These are phyloP conservation scores for Nephila pilipes DNA, from an alignment of 1,140 invertebrate species.

Conservation along the genomic window DNA sequence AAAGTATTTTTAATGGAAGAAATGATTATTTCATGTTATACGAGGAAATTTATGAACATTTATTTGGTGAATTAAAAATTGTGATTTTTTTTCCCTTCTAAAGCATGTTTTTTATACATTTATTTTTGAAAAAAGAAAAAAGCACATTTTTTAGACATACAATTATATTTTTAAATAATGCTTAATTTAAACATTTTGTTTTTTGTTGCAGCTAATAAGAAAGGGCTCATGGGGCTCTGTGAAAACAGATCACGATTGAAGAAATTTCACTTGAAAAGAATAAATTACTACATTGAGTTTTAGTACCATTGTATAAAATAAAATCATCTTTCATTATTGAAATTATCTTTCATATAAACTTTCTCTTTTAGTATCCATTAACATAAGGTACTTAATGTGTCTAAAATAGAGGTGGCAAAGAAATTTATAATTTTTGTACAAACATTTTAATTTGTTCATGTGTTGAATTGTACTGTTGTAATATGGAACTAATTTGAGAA, in stretches of 20 bases:
- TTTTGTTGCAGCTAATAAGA: conserved; percentile 64
- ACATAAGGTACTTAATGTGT: not conserved
- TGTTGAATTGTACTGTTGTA: too few species aligned
- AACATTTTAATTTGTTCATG: too few species aligned
- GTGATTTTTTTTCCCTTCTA: too few species aligned
- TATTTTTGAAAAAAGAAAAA: too few species aligned
- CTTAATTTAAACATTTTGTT: not conserved
- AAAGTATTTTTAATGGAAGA: too few species aligned
- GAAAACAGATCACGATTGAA: conserved; percentile 65
- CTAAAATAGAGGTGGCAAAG: not conserved
- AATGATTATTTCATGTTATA: too few species aligned
- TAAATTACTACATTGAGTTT: not conserved
- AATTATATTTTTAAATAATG: not conserved
- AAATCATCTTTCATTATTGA: not conserved
- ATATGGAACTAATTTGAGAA: too few species aligned
- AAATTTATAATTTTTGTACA: too few species aligned
- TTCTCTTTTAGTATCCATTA: not conserved
- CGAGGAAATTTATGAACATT: too few species aligned
- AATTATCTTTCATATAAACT: not conserved
- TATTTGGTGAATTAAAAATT: too few species aligned
- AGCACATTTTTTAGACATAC: too few species aligned
- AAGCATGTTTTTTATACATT: too few species aligned
- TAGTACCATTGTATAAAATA: conserved; percentile 36
- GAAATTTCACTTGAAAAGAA: conserved; percentile 25
- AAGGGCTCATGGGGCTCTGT: conserved; percentile 55